Conservation (phyloP, 2,888 invertebrate species). For the Yponomeuta sedellus region DNA sequence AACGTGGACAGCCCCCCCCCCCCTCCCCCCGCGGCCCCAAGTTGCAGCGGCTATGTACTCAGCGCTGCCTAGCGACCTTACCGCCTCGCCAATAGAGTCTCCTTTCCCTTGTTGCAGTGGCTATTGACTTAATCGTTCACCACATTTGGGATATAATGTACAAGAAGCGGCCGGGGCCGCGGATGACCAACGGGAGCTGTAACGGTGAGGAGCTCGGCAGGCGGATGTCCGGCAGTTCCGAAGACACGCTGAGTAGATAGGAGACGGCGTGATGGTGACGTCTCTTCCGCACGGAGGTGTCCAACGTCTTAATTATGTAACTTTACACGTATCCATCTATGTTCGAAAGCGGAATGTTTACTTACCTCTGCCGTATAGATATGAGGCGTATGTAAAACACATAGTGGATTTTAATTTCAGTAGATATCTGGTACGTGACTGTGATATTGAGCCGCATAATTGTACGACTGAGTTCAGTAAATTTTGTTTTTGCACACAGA, state of each 20-base stretch:
- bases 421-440: too few relatives aligned
- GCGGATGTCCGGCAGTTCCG: conserved; percentile 64
- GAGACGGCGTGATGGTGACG: conserved; percentile 19
- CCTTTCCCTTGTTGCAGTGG: conserved; percentile 91
- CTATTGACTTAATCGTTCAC: conserved; percentile 99
- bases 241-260: conserved; percentile 73
- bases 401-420: too few relatives aligned
- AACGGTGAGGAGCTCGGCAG: conserved; percentile 56
- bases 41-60: conserved; percentile 77
- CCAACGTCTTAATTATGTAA: too few relatives aligned
- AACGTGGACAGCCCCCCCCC: too few relatives aligned
- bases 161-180: conserved; percentile 53
- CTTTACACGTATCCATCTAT: too few relatives aligned
- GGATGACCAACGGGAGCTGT: conserved; percentile 51
- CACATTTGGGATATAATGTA: conserved; percentile 98
- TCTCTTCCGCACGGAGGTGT: background rate
- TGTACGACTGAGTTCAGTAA: too few relatives aligned
- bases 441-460: too few relatives aligned
- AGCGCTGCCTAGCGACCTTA: conserved; percentile 26
- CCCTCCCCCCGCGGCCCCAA: too few relatives aligned
- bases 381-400: too few relatives aligned
- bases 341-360: too few relatives aligned
- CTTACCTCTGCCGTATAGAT: too few relatives aligned
- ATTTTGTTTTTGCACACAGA: too few relatives aligned
- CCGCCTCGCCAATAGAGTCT: conserved; percentile 41